Conservation (phyloP, 2,113 vertebrate genomes). For the Ploceus nigricollis region DNA sequence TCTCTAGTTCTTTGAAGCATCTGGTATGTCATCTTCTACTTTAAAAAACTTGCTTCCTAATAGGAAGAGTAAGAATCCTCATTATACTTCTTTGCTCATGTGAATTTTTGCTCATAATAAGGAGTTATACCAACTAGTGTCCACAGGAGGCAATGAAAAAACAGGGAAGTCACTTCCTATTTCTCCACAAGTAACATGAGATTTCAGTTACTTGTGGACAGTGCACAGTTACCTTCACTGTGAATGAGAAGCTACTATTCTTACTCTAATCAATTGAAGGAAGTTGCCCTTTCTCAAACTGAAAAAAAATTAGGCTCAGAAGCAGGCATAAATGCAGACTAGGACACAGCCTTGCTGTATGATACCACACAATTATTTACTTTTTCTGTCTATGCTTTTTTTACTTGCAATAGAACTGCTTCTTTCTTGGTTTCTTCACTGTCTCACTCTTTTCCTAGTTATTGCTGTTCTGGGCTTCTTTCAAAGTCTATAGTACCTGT, state of each 20-base stretch:
- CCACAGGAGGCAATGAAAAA: background rate
- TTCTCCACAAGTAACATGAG: background rate
- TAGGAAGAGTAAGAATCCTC: background rate
- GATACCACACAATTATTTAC: background rate
- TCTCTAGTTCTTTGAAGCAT: background rate
- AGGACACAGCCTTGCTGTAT: background rate
- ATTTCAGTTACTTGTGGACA: background rate
- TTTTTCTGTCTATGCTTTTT: background rate
- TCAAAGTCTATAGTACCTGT: background rate
- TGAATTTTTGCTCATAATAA: background rate
- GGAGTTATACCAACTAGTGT: background rate
- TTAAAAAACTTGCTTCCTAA: background rate
- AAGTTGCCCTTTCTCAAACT: background rate
- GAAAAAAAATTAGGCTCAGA: background rate
- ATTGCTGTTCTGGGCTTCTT: background rate
- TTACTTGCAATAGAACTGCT: background rate
- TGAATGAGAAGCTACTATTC: background rate
- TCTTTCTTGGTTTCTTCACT: constrained; percentile 11
- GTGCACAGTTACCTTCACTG: background rate
- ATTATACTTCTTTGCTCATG: background rate
- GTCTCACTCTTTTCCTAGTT: constrained; percentile 1
- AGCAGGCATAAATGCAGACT: background rate
- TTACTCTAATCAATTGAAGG: background rate
- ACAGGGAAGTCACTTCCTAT: background rate
- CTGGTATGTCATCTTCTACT: background rate